A percentile compares a stretch with the other conserved stretches of the same genome.
phyloP scores from a whole-genome alignment of 2,888 invertebrate species.

The Synergus japonicus region DNA sequence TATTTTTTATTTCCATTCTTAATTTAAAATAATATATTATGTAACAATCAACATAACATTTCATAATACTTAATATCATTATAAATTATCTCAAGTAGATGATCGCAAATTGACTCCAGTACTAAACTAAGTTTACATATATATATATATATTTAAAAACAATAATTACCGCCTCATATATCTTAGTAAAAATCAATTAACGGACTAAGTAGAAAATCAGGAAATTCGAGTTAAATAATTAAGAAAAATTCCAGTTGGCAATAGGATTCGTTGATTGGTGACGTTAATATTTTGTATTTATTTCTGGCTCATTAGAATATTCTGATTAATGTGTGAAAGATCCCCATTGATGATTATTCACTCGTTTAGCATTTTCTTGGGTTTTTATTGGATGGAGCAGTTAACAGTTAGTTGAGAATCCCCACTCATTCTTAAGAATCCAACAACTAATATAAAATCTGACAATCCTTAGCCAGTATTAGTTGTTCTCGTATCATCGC shows the following conservation, averaged over 20 bases:
- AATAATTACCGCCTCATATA: not conserved
- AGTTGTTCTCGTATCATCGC: not conserved
- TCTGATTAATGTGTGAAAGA: not conserved
- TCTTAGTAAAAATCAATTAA: not conserved
- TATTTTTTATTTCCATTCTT: not conserved
- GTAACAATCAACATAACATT: not conserved
- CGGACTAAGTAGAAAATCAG: not conserved
- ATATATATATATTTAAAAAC: not conserved
- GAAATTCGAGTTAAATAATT: not conserved
- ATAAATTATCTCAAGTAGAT: not conserved
- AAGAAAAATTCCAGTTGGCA: not conserved
- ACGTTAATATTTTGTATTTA: not conserved
- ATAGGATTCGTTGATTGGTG: not conserved
- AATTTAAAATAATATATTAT: not conserved
- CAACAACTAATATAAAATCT: constrained; percentile 11
- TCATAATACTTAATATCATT: too few species aligned
- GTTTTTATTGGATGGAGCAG: not conserved
- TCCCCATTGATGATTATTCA: not conserved
- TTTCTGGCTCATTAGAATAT: not conserved
- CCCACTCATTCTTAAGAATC: not conserved
- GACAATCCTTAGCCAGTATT: not conserved
- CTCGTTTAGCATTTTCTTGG: constrained; percentile 1
- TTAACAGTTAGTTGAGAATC: not conserved
- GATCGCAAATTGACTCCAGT: not conserved
- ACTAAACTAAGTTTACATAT: not conserved